phyloP scores from a whole-genome alignment of 2,113 vertebrate genomes.

The Orycteropus afer region DNA sequence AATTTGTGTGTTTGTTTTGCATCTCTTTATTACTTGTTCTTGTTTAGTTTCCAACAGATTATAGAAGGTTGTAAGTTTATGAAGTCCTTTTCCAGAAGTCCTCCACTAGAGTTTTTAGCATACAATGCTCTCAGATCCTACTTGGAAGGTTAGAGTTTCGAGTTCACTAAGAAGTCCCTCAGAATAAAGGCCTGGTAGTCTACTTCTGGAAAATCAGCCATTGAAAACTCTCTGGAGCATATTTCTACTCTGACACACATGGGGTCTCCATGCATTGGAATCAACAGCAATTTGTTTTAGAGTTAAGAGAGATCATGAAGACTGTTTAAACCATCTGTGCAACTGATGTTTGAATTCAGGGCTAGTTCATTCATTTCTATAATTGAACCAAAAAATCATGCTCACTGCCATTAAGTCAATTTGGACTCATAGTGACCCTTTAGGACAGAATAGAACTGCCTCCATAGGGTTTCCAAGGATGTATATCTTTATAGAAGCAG shows the following conservation, averaged over 20 bases:
- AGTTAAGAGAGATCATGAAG: background rate
- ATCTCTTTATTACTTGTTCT: background rate
- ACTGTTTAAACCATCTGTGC: background rate
- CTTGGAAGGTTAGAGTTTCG: background rate
- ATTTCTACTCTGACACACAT: too few relatives aligned
- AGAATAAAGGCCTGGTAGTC: background rate
- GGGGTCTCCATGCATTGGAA: too few relatives aligned
- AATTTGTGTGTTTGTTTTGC: background rate
- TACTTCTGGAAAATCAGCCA: too few relatives aligned
- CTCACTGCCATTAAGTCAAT: too few relatives aligned
- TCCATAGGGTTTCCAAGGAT: too few relatives aligned
- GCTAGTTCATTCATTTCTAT: background rate
- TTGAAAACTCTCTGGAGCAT: too few relatives aligned
- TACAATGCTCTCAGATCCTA: background rate
- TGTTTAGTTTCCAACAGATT: background rate
- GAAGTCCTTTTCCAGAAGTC: background rate
- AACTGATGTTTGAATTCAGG: background rate
- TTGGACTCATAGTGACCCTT: too few relatives aligned
- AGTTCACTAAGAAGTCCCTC: background rate
- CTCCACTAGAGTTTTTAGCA: background rate
- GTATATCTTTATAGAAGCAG: too few relatives aligned
- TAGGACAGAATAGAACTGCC: too few relatives aligned
- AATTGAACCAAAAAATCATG: too few relatives aligned
- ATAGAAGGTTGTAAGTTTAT: background rate
- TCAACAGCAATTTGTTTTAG: background rate